These are phyloP conservation scores for Caenorhabditis japonica DNA, from an alignment of 2,888 invertebrate genomes.

Conservation along the genomic window DNA sequence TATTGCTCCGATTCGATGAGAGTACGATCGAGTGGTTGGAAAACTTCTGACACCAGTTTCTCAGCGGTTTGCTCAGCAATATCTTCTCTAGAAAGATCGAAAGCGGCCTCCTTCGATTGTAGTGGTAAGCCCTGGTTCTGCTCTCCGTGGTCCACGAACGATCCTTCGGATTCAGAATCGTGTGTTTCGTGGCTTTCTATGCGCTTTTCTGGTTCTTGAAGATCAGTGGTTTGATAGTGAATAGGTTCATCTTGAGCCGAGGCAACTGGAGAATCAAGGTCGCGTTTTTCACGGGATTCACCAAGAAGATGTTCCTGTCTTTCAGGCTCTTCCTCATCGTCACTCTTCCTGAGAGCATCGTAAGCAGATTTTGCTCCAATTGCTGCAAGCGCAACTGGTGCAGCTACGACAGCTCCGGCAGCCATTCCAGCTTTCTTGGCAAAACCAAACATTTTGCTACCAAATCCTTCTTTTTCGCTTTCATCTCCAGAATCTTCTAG, in stretches of 20 bases:
- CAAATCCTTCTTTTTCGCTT: slow-evolving; percentile 41
- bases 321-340: slow-evolving; percentile 37
- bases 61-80: slow-evolving; percentile 36
- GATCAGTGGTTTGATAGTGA: slow-evolving; percentile 8
- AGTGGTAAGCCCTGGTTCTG: slow-evolving; percentile 14
- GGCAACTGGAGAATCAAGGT: no score
- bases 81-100: slow-evolving; percentile 38
- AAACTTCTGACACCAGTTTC: slow-evolving; percentile 43
- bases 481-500: slow-evolving; percentile 12
- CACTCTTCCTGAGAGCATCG: slow-evolving; percentile 58
- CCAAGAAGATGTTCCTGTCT: no score
- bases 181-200: slow-evolving; percentile 14
- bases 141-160: slow-evolving; percentile 36
- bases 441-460: slow-evolving; percentile 46
- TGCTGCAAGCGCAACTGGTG: slow-evolving; percentile 63
- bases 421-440: slow-evolving; percentile 65
- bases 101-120: slow-evolving; percentile 33
- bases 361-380: slow-evolving; percentile 65
- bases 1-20: slow-evolving; percentile 37
- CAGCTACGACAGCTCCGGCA: slow-evolving; percentile 65
- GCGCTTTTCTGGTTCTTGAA: neutral
- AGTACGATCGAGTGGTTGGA: slow-evolving; percentile 36
- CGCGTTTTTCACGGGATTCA: no score
- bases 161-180: slow-evolving; percentile 29
- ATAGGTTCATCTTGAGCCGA: slow-evolving; percentile 5